Base-by-base conservation (phyloP, 2,113 vertebrate species). In the Chloroceryle aenea region DNA sequence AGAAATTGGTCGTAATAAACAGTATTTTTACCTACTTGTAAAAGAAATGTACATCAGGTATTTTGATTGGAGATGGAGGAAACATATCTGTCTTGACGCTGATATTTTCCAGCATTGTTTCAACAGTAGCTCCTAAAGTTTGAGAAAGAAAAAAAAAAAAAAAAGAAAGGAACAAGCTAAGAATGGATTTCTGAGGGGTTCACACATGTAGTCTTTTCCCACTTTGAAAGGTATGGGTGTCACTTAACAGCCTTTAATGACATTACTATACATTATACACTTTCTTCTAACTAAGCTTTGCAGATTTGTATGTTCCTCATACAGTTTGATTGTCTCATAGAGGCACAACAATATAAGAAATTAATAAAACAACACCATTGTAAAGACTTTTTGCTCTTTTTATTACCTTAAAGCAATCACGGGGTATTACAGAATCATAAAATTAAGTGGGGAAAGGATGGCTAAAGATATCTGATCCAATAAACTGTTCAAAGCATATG, bases 21-120 rank as follows among this genome's bases (percentile, higher is more conserved):
- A 62, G 27, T 10, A 71, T 32, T 59, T 75, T 84, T 81, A 98
- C 98, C 97, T 98, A 99, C 99, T 98, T 98, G 98, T 99, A 99
- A 98, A 98, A 99, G 98, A 99, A 99, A 98, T 99, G 98, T 40
- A 99, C 97, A 93, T 99, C 99, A 7, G 98, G 98, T 83, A 99
- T 94, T 97, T 98, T 99, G 82, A 96, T 98, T 50, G 97, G 95
- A 79, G 97, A 94, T 30, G 93, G 86, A 38, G 98, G 97, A 87
- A 98, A 99, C 48, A 98, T 95, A 55, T 99, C 98, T 80, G 98
- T 96, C 94, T 96, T 98, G 30, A 98, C 96, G 61, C 89, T 98
- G 94, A 99, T 98, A 78, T 98, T 98, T 69, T 98, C 98, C 73
- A 99, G 96, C 3, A 36, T 97, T 66, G 96, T 97, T 79, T 99